Evolutionary conservation across 2,888 invertebrate genomes (phyloP).

Genomic region (Oligia strigilis): DNA sequence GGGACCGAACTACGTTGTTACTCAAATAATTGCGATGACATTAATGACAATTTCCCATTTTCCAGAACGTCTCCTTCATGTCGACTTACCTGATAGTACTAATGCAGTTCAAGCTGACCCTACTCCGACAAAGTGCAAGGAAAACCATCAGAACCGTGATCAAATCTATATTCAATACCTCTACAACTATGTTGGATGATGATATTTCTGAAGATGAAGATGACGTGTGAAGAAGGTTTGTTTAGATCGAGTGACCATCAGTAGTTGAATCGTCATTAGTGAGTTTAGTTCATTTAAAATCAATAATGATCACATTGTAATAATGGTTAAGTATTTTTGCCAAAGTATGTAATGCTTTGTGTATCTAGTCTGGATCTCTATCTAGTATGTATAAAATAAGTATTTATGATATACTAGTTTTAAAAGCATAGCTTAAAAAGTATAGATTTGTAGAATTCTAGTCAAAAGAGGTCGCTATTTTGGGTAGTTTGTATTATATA

Average conservation of each 20-base stretch:
- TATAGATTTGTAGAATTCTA: neutral
- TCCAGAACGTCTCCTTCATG: conserved; percentile 93
- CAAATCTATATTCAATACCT: conserved; percentile 78
- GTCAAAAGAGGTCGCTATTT: neutral
- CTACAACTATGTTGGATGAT: conserved; percentile 74
- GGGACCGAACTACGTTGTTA: neutral
- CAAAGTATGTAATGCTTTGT: neutral
- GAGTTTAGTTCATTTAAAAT: neutral
- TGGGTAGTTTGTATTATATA: neutral
- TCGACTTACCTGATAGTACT: conserved; percentile 93
- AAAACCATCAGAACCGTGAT: conserved; percentile 79
- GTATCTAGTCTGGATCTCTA: neutral
- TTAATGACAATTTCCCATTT: neutral
- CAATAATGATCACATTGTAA: neutral
- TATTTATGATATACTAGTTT: neutral
- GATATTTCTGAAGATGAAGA: conserved; percentile 72
- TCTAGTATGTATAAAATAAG: neutral
- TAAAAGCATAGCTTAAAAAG: neutral
- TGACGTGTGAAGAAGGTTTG: neutral
- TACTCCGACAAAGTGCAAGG: conserved; percentile 89
- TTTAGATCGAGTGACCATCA: neutral
- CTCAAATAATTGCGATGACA: neutral
- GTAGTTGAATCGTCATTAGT: neutral
- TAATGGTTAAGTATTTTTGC: neutral
- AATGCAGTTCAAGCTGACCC: conserved; percentile 93